Percentiles rank a stretch among this genome's conserved stretches.
Conservation (phyloP, 1,140 invertebrate genomes). For the Neoseiulus cucumeris region DNA sequence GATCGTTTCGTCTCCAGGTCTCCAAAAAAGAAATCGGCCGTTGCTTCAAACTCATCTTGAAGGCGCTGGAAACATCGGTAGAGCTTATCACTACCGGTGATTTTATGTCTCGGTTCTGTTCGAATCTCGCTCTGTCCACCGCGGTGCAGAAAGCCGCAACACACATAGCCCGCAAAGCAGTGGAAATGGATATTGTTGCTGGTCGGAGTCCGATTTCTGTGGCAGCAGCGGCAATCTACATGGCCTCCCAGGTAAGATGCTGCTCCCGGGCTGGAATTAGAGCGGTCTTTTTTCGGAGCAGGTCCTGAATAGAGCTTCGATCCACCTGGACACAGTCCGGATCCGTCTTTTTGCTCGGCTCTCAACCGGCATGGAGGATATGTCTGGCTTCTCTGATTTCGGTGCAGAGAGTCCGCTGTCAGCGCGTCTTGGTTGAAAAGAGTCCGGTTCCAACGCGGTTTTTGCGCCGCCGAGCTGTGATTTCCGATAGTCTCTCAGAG, state of each 20-base stretch:
- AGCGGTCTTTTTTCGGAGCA: too few relatives aligned
- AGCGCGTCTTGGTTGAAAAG: too few relatives aligned
- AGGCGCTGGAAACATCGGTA: conserved; percentile 72
- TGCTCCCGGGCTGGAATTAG: too few relatives aligned
- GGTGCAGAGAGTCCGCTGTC: too few relatives aligned
- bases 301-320: too few relatives aligned
- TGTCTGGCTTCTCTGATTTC: too few relatives aligned
- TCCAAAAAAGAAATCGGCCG: conserved; percentile 98
- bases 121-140: conserved; percentile 50
- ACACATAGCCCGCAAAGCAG: conserved; percentile 85
- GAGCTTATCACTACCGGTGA: conserved; percentile 95
- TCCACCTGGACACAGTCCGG: too few relatives aligned
- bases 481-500: too few relatives aligned
- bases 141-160: conserved; percentile 87
- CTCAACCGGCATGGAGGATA: too few relatives aligned
- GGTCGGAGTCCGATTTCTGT: conserved; percentile 96
- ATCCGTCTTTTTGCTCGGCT: too few relatives aligned
- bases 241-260: conserved; percentile 90
- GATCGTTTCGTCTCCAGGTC: conserved; percentile 73
- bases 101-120: conserved; percentile 62
- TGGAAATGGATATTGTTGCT: conserved; percentile 89
- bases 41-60: conserved; percentile 86
- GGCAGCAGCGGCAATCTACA: conserved; percentile 96
- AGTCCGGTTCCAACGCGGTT: too few relatives aligned
- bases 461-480: too few relatives aligned